These are phyloP conservation scores for Ecliptopera silaceata DNA, from an alignment of 2,888 invertebrate genomes.

Conservation along the genomic window DNA sequence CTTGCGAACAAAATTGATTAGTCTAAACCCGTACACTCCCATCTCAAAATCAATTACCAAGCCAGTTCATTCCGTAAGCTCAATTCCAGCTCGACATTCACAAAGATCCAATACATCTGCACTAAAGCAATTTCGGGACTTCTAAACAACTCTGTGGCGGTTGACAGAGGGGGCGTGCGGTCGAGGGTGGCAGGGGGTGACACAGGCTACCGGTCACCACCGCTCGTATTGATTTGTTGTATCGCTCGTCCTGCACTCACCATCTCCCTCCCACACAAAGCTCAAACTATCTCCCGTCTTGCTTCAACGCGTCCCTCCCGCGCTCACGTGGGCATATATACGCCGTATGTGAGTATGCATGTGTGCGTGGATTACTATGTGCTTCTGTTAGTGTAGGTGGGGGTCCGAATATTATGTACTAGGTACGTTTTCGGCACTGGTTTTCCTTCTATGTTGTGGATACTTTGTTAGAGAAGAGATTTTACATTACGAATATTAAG, in stretches of 20 bases:
- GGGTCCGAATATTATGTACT: conserved; percentile 77
- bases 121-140: conserved; percentile 56
- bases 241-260: conserved; percentile 81
- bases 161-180: conserved; percentile 81
- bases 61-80: conserved; percentile 14
- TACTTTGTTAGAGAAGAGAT: conserved; percentile 34
- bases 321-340: conserved; percentile 73
- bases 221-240: conserved; percentile 84
- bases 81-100: conserved; percentile 29
- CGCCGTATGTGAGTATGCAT: conserved; percentile 58
- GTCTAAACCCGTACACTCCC: conserved; percentile 1
- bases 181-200: conserved; percentile 66
- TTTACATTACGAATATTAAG: conserved; percentile 14
- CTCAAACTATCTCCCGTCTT: conserved; percentile 35
- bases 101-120: conserved; percentile 45
- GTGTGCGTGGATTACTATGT: conserved; percentile 59
- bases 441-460: conserved; percentile 50
- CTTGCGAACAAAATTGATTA: background rate
- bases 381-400: conserved; percentile 63
- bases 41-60: conserved; percentile 10
- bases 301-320: conserved; percentile 64
- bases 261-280: conserved; percentile 66
- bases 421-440: conserved; percentile 65
- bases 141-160: conserved; percentile 72
- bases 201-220: conserved; percentile 84